These are phyloP conservation scores for Macroteleia sp. DNA, from an alignment of 2,888 invertebrate genomes.

Conservation along the genomic window DNA sequence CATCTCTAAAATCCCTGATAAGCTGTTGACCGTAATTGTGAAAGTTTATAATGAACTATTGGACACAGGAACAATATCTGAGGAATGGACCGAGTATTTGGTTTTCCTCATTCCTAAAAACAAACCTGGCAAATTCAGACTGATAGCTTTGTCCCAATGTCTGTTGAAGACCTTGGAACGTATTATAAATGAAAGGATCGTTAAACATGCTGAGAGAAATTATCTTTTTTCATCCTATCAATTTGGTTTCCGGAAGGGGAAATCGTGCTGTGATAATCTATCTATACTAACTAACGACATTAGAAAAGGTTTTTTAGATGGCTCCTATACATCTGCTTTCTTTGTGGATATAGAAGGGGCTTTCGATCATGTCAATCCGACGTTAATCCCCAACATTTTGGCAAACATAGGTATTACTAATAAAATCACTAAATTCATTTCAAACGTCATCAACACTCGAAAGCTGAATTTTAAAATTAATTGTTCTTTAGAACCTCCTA, in stretches of 20 bases:
- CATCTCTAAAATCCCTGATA: too few species aligned
- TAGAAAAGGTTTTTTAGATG: not conserved
- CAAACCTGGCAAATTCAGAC: not conserved
- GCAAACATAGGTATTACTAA: not conserved
- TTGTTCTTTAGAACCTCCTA: not conserved
- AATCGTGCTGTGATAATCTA: not conserved
- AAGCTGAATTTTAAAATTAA: slow-evolving; percentile 20
- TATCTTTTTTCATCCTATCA: not conserved
- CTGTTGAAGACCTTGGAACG: not conserved
- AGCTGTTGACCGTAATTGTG: too few species aligned
- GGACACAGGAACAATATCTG: too few species aligned
- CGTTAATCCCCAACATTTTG: not conserved
- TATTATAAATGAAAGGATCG: not conserved
- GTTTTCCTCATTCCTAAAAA: not conserved
- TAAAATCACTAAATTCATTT: slow-evolving; percentile 4
- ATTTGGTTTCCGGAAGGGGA: not conserved
- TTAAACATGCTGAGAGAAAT: too few species aligned
- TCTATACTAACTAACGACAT: not conserved
- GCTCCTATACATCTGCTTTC: not conserved
- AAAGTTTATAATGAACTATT: too few species aligned
- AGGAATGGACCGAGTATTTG: not conserved
- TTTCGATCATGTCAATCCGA: slow-evolving; percentile 17
- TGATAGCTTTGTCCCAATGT: not conserved
- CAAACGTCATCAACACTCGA: not conserved
- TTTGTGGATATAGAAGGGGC: slow-evolving; percentile 4